phyloP scores from a whole-genome alignment of 2,113 vertebrate genomes.

The Halcyon senegalensis region DNA sequence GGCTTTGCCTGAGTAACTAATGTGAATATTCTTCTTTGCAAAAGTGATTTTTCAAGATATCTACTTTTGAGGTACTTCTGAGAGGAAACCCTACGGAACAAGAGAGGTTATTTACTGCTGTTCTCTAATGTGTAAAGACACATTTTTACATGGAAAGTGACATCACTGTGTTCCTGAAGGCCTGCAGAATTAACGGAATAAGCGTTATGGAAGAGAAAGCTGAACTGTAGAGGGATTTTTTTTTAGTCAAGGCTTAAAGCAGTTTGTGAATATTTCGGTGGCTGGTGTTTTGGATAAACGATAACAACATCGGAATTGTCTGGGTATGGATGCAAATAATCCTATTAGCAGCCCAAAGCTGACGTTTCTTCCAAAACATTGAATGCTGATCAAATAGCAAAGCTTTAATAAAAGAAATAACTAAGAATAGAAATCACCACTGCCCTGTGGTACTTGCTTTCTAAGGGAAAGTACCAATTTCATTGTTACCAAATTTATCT shows the following conservation, averaged over 20 bases:
- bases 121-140: constrained; percentile 38
- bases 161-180: constrained; percentile 43
- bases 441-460: constrained; percentile 54
- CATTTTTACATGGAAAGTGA: constrained; percentile 31
- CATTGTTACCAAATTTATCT: constrained; percentile 60
- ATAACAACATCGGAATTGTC: constrained; percentile 25
- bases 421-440: constrained; percentile 24
- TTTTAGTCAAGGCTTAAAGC: constrained; percentile 59
- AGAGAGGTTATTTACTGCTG: constrained; percentile 46
- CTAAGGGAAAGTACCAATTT: constrained; percentile 13
- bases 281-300: constrained; percentile 56
- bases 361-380: constrained; percentile 65
- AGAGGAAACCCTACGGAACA: constrained; percentile 49
- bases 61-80: constrained; percentile 69
- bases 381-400: constrained; percentile 60
- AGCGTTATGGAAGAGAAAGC: constrained; percentile 15
- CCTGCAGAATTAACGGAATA: constrained; percentile 32
- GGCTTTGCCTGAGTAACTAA: constrained; percentile 63
- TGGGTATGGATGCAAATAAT: constrained; percentile 27
- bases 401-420: constrained; percentile 49
- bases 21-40: constrained; percentile 59
- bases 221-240: constrained; percentile 70
- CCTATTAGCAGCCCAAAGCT: constrained; percentile 48
- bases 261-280: constrained; percentile 40
- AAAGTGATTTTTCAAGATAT: constrained; percentile 55